Evolutionary conservation across 2,888 invertebrate genomes (phyloP).

Genomic region (Caenorhabditis sp.): DNA sequence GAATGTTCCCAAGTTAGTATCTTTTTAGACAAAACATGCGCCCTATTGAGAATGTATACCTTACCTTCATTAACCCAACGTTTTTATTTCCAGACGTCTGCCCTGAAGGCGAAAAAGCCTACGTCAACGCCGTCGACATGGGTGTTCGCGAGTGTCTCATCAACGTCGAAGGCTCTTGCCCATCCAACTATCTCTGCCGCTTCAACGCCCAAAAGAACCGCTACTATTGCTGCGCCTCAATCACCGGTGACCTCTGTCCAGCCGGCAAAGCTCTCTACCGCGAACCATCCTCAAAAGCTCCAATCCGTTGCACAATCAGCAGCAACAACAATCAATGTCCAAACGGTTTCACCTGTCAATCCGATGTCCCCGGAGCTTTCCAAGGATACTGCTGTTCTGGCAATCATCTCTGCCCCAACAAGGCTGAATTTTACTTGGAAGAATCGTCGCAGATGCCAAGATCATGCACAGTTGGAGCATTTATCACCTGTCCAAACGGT

Average conservation of each 20-base stretch:
- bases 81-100: constrained; percentile 62
- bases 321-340: constrained; percentile 63
- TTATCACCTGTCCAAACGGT: constrained; percentile 70
- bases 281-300: constrained; percentile 63
- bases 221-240: constrained; percentile 70
- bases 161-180: constrained; percentile 68
- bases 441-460: constrained; percentile 67
- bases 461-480: constrained; percentile 69
- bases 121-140: constrained; percentile 69
- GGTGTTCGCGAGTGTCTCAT: constrained; percentile 68
- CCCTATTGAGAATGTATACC: too few relatives aligned
- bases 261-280: constrained; percentile 67
- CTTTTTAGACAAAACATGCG: too few relatives aligned
- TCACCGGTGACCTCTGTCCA: constrained; percentile 68
- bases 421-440: constrained; percentile 69
- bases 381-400: constrained; percentile 69
- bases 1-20: too few relatives aligned
- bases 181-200: constrained; percentile 68
- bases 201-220: constrained; percentile 66
- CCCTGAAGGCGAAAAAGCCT: constrained; percentile 70
- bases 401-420: constrained; percentile 66
- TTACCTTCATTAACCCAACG: neutral
- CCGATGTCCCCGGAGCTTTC: constrained; percentile 68
- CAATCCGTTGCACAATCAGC: constrained; percentile 66
- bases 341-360: constrained; percentile 65